Percentiles rank a stretch among this genome's conserved stretches.
Conservation (phyloP, 1,140 invertebrate genomes). For the Magallana gigas region DNA sequence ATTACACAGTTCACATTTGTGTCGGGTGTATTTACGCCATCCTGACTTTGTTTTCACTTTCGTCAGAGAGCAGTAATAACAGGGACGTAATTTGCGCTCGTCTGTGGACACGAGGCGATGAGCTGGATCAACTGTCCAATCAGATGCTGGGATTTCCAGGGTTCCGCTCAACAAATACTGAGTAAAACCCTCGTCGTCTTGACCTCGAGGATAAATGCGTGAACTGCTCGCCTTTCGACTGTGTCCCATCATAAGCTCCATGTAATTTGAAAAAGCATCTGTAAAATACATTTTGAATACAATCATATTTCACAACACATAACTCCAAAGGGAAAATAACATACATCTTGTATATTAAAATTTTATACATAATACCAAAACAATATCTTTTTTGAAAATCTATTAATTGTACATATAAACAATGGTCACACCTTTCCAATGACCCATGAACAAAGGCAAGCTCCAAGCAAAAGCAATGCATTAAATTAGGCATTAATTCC, state of each 20-base stretch:
- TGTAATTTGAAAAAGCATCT: constrained; percentile 7
- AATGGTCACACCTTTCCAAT: too few species aligned
- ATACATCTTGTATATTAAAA: too few species aligned
- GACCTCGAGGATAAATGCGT: background rate
- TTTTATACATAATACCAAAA: too few species aligned
- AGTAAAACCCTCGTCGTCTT: constrained; percentile 14
- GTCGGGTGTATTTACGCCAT: constrained; percentile 23
- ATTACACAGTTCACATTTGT: constrained; percentile 31
- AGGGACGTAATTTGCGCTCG: background rate
- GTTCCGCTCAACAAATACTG: constrained; percentile 26
- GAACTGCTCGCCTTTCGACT: background rate
- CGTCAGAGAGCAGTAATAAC: background rate
- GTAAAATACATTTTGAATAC: background rate
- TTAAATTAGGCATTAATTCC: background rate
- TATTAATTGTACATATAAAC: too few species aligned
- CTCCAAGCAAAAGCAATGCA: too few species aligned
- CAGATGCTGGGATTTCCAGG: constrained; percentile 16
- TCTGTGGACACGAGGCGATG: constrained; percentile 29
- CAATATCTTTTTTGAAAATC: too few species aligned
- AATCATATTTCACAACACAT: too few species aligned
- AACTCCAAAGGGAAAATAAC: too few species aligned
- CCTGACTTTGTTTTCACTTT: constrained; percentile 42
- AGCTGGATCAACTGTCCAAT: constrained; percentile 11
- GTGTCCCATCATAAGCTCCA: background rate
- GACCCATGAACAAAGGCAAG: too few species aligned